Base-by-base conservation (phyloP, 2,113 vertebrate species). In the Brachyhypopomus gauderio region DNA sequence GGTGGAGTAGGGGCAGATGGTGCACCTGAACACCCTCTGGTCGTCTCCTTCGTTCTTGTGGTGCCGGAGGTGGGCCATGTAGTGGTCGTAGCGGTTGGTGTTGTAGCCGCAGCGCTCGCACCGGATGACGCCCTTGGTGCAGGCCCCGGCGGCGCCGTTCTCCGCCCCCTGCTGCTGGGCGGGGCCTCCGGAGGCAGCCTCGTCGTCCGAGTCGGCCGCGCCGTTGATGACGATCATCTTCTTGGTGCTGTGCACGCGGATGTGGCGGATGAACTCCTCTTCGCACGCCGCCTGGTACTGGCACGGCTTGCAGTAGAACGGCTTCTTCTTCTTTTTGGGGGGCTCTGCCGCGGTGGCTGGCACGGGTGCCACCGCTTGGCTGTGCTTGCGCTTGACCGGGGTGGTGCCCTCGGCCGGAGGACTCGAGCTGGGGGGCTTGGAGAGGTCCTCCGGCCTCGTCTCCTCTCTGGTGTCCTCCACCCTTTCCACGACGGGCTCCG, bases 101-200 rank as follows among this genome's bases (percentile, higher is more conserved):
- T 99, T 99, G 88, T 99, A 99, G 81, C 98, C 97, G 64, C 98
- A 99, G 1, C 97, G 93, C 69, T 99, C 96, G 36, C 98, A 99
- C 11, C 95, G 93, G 78, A 99, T 99, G 48, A 98, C 93, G 4
- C 97, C 98, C 88, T 98, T 98, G 17, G 92, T 91, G 78, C 96
- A 89, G 52, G 95, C 94, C 52, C 95, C 95, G 0, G 95, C 93
- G 48, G 95, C 95, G 0, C 85, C 16, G 1, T 80, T 70, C 14
- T 90, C 86, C 0, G 52, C 85, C 19, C 92, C 88, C 0, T 91
- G 89, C 63, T 90, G 92, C 45, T 84, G 5, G 0, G 1, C 0
- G 17, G 19, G 70, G 88, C 88, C 2, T 90, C 90, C 94, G 82
- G 91, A 88, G 79, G 87, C 87, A 79, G 87, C 87, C 82, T 93